Evolutionary conservation across 2,113 vertebrate species (phyloP).

Genomic region (Malurus elegans): DNA sequence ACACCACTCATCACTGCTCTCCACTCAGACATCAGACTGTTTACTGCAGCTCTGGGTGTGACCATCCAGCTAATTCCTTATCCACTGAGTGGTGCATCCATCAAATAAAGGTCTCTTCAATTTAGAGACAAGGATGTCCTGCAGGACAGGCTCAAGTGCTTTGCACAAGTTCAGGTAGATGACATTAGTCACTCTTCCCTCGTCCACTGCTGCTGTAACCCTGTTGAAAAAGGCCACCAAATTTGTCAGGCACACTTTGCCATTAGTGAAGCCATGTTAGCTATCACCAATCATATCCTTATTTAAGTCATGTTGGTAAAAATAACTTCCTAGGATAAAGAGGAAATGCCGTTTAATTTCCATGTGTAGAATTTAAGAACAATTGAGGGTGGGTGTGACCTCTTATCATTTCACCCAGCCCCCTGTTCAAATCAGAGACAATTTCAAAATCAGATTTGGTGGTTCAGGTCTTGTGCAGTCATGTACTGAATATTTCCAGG

Average conservation of each 20-base stretch:
- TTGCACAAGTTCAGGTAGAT: not conserved
- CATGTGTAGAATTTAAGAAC: not conserved
- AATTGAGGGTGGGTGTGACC: not conserved
- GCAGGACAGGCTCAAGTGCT: not conserved
- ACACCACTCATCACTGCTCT: accelerated
- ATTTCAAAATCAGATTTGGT: not conserved
- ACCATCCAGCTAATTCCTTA: not conserved
- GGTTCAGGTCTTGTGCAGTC: not conserved
- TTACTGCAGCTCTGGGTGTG: not conserved
- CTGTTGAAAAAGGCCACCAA: not conserved
- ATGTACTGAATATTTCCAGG: not conserved
- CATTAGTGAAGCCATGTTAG: not conserved
- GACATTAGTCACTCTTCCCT: not conserved
- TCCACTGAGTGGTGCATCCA: accelerated
- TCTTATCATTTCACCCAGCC: not conserved
- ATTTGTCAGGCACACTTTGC: not conserved
- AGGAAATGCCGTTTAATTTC: not conserved
- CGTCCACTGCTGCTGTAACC: not conserved
- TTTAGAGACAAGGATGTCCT: not conserved
- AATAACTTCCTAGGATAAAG: not conserved
- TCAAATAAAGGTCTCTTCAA: not conserved
- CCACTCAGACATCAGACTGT: not conserved
- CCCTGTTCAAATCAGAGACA: not conserved
- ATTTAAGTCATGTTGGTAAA: not conserved
- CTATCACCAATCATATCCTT: not conserved